phyloP scores from a whole-genome alignment of 2,888 invertebrate genomes.

The Scaptomyza tumidula region DNA sequence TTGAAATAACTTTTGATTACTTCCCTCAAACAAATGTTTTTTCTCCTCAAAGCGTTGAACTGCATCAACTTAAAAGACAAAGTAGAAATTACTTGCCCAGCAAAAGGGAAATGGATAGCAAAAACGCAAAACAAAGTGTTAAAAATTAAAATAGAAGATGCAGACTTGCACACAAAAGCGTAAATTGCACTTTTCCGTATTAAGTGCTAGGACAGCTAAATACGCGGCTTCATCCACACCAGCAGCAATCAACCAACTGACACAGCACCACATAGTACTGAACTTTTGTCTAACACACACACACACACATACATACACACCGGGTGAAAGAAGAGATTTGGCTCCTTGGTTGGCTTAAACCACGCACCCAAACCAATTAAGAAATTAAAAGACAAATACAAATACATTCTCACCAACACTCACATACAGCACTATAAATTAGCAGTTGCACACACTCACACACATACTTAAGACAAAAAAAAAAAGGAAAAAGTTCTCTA shows the following conservation, averaged over 20 bases:
- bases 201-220: slow-evolving; percentile 45
- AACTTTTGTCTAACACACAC: slow-evolving; percentile 33
- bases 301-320: background rate
- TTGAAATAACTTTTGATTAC: slow-evolving; percentile 32
- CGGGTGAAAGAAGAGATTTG: slow-evolving; percentile 14
- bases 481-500: slow-evolving; percentile 52
- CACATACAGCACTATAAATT: slow-evolving; percentile 50
- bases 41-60: slow-evolving; percentile 4
- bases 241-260: slow-evolving; percentile 5
- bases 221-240: slow-evolving; percentile 29
- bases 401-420: slow-evolving; percentile 38
- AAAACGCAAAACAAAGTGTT: slow-evolving; percentile 15
- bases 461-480: slow-evolving; percentile 11
- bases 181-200: slow-evolving; percentile 62
- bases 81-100: slow-evolving; percentile 12
- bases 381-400: slow-evolving; percentile 81
- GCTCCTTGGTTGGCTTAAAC: slow-evolving; percentile 19
- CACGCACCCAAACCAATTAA: slow-evolving; percentile 77
- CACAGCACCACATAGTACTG: slow-evolving; percentile 18
- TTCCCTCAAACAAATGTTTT: background rate
- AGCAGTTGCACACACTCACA: slow-evolving; percentile 48
- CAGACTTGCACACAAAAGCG: slow-evolving; percentile 41
- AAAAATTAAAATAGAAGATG: slow-evolving; percentile 27
- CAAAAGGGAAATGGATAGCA: slow-evolving; percentile 4
- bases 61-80: slow-evolving; percentile 11